Evolutionary conservation across 2,888 invertebrate genomes (phyloP), one percentile per base, ranked within the genome.

Genomic region (Macrophya alboannulata): DNA sequence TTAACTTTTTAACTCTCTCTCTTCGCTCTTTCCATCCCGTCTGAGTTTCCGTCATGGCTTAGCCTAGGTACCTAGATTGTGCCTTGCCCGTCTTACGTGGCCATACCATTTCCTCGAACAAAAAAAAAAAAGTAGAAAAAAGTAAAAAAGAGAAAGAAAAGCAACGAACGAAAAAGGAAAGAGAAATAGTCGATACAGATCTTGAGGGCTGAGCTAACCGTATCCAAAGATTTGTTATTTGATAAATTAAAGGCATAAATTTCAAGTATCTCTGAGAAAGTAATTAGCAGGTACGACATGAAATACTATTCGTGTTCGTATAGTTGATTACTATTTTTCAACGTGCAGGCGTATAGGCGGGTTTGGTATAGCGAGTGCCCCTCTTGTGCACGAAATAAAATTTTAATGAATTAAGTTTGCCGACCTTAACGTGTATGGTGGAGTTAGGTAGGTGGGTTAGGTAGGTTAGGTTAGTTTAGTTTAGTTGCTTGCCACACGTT

Each of bases 291-390:
- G 68, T 62, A 62, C 65, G 83, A 83, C 68, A 51, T 85, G 62
- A 85, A 85, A 77, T 85, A 76, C 55, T 79, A 85, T 85, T 76
- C 79, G 76, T 62, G 68, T 77, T 81, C 81, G 59, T 62, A 62
- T 40, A 81, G 62, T 81, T 77, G 77, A 81, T 81, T 62, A 62
- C 81, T n/a, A 43, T 59, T 21, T 31, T 59, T 62, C 25, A n/a
- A 62, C 43, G 10, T 37, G 55, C 43, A n/a, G 40, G 21, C 74
- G 45, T 74, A 68, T 68, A 74, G 74, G 74, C 45, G 21, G 68
- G 4, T 62, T 25, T 48, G 12, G 8, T 51, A 21, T 55, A 25
- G 51, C 55, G 9, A 31, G 15, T 62, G 21, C 25, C 59, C 51
- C 40, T 10, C 25, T 6, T 31, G 15, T 43, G 62, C 37, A 81